phyloP scores from a whole-genome alignment of 2,113 vertebrate species.

The Clupea harengus region DNA sequence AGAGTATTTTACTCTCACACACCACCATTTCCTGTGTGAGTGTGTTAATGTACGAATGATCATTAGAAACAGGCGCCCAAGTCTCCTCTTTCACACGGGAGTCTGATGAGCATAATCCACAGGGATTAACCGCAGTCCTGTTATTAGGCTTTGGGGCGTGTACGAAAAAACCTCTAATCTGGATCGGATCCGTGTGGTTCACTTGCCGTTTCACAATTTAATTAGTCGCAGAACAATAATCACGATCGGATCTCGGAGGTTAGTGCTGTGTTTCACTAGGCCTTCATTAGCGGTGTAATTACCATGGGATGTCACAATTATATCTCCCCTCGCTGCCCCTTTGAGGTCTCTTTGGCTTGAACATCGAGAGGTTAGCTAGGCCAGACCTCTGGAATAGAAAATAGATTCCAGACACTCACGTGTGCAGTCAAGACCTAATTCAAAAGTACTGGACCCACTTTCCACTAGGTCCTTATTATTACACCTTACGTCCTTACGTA shows the following conservation, averaged over 20 bases:
- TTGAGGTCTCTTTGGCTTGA: background rate
- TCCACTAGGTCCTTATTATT: background rate
- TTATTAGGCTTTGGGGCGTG: background rate
- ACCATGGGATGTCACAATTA: constrained; percentile 11
- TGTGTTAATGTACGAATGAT: background rate
- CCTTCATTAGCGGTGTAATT: constrained; percentile 3
- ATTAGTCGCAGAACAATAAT: constrained; percentile 6
- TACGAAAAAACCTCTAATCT: background rate
- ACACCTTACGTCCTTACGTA: background rate
- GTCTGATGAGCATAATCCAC: background rate
- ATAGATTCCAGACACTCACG: background rate
- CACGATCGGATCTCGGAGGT: background rate
- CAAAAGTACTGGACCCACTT: background rate
- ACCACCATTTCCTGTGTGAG: background rate
- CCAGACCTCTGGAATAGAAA: background rate
- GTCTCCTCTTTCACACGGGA: background rate
- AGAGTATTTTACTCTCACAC: background rate
- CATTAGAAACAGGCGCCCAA: background rate
- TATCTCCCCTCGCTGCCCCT: background rate
- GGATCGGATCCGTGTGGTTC: background rate
- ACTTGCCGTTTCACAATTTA: background rate
- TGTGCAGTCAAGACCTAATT: background rate
- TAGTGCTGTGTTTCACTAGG: background rate
- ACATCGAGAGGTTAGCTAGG: background rate
- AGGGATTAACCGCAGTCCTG: background rate